These are phyloP conservation scores for Cercopithecus mitis DNA, from an alignment of 2,797 vertebrate species.

Conservation along the genomic window DNA sequence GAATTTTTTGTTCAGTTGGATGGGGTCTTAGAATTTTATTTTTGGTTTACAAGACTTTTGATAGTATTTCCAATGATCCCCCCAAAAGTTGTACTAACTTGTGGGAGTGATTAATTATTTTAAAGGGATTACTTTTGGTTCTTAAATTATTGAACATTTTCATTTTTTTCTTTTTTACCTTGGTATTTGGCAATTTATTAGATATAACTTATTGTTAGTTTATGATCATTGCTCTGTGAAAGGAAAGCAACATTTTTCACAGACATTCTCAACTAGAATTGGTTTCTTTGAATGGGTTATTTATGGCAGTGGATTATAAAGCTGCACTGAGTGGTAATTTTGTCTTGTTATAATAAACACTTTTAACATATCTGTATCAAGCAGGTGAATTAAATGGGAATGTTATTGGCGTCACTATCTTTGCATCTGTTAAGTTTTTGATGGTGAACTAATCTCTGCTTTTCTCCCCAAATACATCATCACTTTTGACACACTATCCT, in stretches of 20 bases:
- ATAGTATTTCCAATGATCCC: background rate
- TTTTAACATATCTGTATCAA: background rate
- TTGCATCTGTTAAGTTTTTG: background rate
- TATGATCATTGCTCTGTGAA: background rate
- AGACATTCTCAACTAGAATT: background rate
- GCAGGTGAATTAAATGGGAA: background rate
- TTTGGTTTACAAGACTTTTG: background rate
- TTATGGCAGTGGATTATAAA: background rate
- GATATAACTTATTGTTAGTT: background rate
- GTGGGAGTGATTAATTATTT: background rate
- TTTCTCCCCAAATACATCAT: background rate
- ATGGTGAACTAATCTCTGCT: background rate
- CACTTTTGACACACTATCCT: background rate
- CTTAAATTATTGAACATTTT: background rate
- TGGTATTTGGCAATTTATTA: background rate
- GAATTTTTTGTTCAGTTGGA: too few species aligned
- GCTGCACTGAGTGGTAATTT: background rate
- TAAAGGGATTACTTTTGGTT: background rate
- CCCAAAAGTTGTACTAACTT: background rate
- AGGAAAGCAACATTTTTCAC: background rate
- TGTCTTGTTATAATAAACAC: background rate
- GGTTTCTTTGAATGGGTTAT: background rate
- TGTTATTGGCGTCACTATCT: background rate
- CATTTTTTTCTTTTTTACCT: background rate
- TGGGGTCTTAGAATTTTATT: too few species aligned